These are phyloP conservation scores for Aromia moschata DNA, from an alignment of 2,888 invertebrate genomes.

Conservation along the genomic window DNA sequence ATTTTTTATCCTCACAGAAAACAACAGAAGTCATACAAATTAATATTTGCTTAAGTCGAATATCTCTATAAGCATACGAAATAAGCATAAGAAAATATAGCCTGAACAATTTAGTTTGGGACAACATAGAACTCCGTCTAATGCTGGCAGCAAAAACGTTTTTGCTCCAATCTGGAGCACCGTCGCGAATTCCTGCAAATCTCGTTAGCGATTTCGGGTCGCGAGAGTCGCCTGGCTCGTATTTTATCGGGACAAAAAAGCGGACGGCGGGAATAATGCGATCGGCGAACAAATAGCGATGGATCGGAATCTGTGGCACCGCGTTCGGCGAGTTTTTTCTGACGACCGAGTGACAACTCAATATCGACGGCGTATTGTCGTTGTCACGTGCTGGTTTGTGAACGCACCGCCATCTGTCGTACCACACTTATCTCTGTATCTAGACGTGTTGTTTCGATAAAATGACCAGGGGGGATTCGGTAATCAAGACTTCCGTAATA, in stretches of 20 bases:
- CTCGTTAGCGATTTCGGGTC: constrained; percentile 16
- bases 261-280: constrained; percentile 30
- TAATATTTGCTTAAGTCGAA: no score
- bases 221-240: constrained; percentile 8
- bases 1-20: no score
- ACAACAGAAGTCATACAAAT: no score
- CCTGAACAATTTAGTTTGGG: no score
- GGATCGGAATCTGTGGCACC: constrained; percentile 34
- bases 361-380: constrained; percentile 30
- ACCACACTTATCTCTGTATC: constrained; percentile 15
- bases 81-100: no score
- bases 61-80: no score
- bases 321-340: constrained; percentile 36
- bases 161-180: not conserved
- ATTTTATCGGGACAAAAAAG: constrained; percentile 14
- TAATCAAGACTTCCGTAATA: no score
- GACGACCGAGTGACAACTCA: constrained; percentile 39
- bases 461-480: no score
- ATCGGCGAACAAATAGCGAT: constrained; percentile 30
- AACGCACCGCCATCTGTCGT: constrained; percentile 12
- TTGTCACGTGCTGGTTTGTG: constrained; percentile 10
- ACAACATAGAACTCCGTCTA: no score
- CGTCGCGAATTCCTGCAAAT: no score
- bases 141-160: no score
- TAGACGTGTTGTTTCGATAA: not conserved